Conservation (phyloP, 1,140 invertebrate genomes). For the Gryon sp. region DNA sequence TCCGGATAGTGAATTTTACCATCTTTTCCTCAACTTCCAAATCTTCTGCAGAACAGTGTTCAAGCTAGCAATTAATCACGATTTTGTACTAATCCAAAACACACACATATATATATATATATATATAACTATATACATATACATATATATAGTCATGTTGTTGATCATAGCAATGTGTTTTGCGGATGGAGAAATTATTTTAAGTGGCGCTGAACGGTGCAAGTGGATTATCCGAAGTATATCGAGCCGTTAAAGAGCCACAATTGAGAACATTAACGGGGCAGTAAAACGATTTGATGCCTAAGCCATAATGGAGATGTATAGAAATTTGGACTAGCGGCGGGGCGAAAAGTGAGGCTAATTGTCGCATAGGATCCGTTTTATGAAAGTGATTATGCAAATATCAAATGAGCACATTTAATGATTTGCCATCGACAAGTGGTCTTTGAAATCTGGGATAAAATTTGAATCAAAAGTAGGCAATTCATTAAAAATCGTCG, state of each 20-base stretch:
- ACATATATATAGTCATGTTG: slow-evolving; percentile 28
- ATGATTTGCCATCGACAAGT: not conserved
- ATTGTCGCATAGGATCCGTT: not conserved
- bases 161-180: slow-evolving; percentile 41
- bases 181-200: slow-evolving; percentile 23
- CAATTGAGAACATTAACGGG: slow-evolving; percentile 32
- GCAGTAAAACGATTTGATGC: slow-evolving; percentile 39
- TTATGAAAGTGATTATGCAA: slow-evolving; percentile 20
- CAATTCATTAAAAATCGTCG: too few relatives aligned
- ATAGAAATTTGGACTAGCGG: slow-evolving; percentile 19
- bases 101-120: too few relatives aligned
- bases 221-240: slow-evolving; percentile 35
- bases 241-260: slow-evolving; percentile 39
- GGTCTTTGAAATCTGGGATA: slow-evolving; percentile 1
- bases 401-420: too few relatives aligned
- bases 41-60: too few relatives aligned
- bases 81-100: slow-evolving; percentile 36
- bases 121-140: too few relatives aligned
- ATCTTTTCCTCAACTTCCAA: too few relatives aligned
- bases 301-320: slow-evolving; percentile 21
- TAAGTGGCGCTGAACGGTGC: slow-evolving; percentile 19
- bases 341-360: slow-evolving; percentile 8
- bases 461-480: slow-evolving; percentile 5
- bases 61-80: slow-evolving; percentile 30
- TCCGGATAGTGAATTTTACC: too few relatives aligned